Evolutionary conservation across 2,888 invertebrate species (phyloP), one percentile per base, ranked within the genome.

Genomic region (Orthosia incerta): DNA sequence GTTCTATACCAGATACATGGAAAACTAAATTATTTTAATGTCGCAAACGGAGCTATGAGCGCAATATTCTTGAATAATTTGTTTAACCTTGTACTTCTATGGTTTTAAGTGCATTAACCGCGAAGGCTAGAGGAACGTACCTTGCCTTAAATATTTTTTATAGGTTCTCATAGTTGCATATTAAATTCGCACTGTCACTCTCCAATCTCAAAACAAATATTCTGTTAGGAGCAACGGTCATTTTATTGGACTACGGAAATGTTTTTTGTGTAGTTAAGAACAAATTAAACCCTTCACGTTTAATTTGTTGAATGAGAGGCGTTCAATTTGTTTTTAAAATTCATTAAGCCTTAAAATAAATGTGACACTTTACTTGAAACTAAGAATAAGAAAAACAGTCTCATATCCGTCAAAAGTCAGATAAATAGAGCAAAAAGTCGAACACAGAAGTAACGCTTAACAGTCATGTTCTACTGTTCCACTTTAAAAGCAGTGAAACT

Each of bases 1-100:
- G 74, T 62, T 77, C 59, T 71, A 68, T 45, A 57, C 55, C 45
- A 79, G 73, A 79, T 65, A 79, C 64, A 80, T 85, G 56, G 62
- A 70, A 56, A 73, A 80, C 2, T 72, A 56, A 71, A 74, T 66
- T 66, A 68, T 60, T 51, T 63, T 75, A 66, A 50, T 83, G 72
- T 76, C 45, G 72, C 68, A 72, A 75, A 57, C 59, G 0, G 15
- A 16, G 18, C 51, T 31, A 51, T 31, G 46, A 46, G n/a, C 63
- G 68, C 68, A 64, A 79, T 79, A 60, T 53, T 46, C 51, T 76
- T 20, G 26, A 23, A 57, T 16, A 23, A 59, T 59, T 78, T 78
- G 63, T 26, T 61, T 64, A 67, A 80, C 56, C 61, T 70, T 76
- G 80, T 68, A 48, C n/a, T 11, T 53, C 12, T 65, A 50, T 50